Base-by-base conservation (phyloP, 2,113 vertebrate genomes). In the Eublepharis macularius region DNA sequence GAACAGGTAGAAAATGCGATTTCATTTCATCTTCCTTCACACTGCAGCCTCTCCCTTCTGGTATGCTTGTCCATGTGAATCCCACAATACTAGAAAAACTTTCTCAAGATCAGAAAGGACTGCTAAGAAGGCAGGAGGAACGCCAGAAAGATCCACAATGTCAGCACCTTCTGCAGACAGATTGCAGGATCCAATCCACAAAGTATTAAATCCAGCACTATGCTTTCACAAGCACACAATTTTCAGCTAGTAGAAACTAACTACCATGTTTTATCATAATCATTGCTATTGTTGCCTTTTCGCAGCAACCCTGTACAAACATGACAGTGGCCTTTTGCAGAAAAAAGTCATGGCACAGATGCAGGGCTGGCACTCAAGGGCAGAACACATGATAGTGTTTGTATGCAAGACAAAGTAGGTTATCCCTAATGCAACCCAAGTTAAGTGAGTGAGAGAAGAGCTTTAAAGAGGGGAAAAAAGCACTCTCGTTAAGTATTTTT, bases 401-500 rank as follows among this genome's bases (percentile, higher is more conserved):
- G 74, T 49, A 80, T 39, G 57, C 41, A 86, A 85, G 41, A 54
- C 7, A 47, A 78, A 63, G 43, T 73, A 72, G n/a, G 39, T 76
- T 77, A 77, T 76, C 34, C 47, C 74, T 77, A 68, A 68, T 63
- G 77, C 68, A 85, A 80, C n/a, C 14, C 26, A 86, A 89, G 82
- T 92, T 78, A 1, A 66, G 79, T 39, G 45, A 8, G 47, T 74
- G 16, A 68, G 79, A 90, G 82, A 90, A 2, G 57, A 73, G 43
- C 76, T 84, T 66, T 81, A 75, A 43, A 39, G n/a, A 9, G 41
- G 26, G 34, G 82, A 75, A 79, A 82, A 86, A 85, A 86, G 76
- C 51, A 91, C 68, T 76, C 63, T 88, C 88, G 88, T 17, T 91
- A 90, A 83, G 39, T 81, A 83, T 72, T 51, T 24, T 90, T 76